Percentiles rank a stretch among this genome's conserved stretches.
Evolutionary conservation across 2,113 vertebrate genomes (phyloP).

Genomic region (Mesitornis unicolor): DNA sequence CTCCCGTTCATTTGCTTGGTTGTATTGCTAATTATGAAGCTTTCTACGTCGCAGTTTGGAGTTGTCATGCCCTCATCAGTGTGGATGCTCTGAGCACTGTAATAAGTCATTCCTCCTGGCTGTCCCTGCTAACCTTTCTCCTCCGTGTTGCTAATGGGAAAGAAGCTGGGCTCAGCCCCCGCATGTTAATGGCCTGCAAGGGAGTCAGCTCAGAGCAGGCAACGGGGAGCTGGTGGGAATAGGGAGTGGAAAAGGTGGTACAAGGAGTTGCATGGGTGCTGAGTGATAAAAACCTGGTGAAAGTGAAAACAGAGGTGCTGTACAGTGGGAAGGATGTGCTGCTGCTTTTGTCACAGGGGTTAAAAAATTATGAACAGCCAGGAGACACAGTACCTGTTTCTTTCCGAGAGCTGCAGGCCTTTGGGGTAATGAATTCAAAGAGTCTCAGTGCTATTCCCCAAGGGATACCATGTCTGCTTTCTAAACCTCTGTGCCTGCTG

Average conservation of each 20-base stretch:
- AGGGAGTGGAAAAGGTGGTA: neutral
- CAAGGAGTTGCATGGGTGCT: neutral
- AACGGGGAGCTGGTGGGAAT: neutral
- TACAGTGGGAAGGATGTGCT: neutral
- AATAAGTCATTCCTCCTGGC: constrained; percentile 42
- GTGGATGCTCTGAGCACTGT: neutral
- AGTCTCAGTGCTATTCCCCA: neutral
- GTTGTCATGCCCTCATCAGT: neutral
- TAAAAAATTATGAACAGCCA: neutral
- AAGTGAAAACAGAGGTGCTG: neutral
- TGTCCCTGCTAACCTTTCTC: constrained; percentile 38
- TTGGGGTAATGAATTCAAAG: constrained; percentile 2
- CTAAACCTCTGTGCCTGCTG: neutral
- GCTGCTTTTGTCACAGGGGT: neutral
- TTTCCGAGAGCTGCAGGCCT: neutral
- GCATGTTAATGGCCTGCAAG: neutral
- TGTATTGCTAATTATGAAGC: constrained; percentile 24
- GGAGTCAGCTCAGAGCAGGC: neutral
- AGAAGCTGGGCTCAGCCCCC: neutral
- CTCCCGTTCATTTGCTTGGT: constrained; percentile 1
- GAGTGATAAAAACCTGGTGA: neutral
- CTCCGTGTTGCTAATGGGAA: neutral
- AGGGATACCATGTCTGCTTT: constrained; percentile 5
- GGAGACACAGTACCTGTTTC: neutral
- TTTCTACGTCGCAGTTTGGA: neutral